Evolutionary conservation across 2,888 invertebrate species (phyloP), one percentile per base, ranked within the genome.

Genomic region (Hemicrepidius hirtus): DNA sequence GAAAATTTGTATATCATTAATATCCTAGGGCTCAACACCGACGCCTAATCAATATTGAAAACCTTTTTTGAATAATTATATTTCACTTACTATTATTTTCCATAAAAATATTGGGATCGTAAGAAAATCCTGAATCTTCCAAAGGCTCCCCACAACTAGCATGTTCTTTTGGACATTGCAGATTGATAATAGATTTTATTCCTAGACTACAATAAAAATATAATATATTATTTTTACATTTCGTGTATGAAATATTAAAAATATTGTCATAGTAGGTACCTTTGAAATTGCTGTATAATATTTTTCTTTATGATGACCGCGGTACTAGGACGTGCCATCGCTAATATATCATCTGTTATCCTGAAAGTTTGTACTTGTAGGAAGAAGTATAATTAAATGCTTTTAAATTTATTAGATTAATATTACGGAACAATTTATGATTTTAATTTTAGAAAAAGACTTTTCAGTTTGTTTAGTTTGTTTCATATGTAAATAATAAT

Each of bases 311-410:
- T 89, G 65, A 96, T 94, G 76, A 90, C 87, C 24, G 90, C 88
- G 41, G 93, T 92, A 84, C 92, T 95, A 70, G 96, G 95, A 18
- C 97, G 91, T 70, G 96, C 93, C 95, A 95, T 96, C 84, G 96
- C 96, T 81, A 97, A 86, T 78, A 97, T 93, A 82, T 95, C 93
- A 78, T 95, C 94, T 5, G 96, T 96, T 78, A 97, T 92, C 96
- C 96, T 96, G 87, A 18, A 87, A 80, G 6, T 18, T 57, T 13
- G 35, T 37, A 57, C 57, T 35, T 37, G 37, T 37, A 37, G 37
- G 32, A 37, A 57, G 57, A 37, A 18, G 32, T 12, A 53, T n/a
- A 12, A 53, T 53, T 53, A 49, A 24, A 10, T 49, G 7, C 12
- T 49, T 20, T 16, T 1, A n/a, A 49, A 49, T 49, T 12, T 24